Evolutionary conservation across 2,113 vertebrate species (phyloP).

Genomic region (Pheucticus melanocephalus): DNA sequence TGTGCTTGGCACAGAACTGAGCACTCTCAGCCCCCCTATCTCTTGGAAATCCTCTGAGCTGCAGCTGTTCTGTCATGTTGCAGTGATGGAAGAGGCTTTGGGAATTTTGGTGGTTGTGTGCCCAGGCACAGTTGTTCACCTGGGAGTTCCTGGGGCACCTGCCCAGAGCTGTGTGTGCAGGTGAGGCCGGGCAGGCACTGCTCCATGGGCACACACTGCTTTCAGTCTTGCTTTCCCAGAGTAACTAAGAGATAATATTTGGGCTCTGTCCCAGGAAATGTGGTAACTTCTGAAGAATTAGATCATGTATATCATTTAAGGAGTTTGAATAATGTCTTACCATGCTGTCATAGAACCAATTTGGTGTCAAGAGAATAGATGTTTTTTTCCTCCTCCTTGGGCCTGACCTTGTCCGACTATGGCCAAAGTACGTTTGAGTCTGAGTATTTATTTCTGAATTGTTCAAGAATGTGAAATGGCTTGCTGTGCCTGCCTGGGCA

Average conservation of each 20-base stretch:
- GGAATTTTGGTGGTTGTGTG: background rate
- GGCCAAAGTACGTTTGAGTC: background rate
- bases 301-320: background rate
- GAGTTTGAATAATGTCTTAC: background rate
- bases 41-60: background rate
- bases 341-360: background rate
- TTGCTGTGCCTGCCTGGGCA: background rate
- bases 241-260: background rate
- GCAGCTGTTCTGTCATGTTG: background rate
- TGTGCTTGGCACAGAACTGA: background rate
- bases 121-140: background rate
- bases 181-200: background rate
- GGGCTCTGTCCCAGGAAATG: background rate
- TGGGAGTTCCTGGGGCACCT: background rate
- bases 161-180: background rate
- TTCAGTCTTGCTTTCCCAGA: background rate
- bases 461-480: background rate
- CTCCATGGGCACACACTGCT: background rate
- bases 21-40: background rate
- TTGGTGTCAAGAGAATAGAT: background rate
- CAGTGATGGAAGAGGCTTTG: background rate
- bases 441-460: background rate
- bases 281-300: background rate
- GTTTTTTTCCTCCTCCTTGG: background rate
- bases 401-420: background rate